Evolutionary conservation across 2,113 vertebrate genomes (phyloP).

Genomic region (Leptobrachium ailaonicum): DNA sequence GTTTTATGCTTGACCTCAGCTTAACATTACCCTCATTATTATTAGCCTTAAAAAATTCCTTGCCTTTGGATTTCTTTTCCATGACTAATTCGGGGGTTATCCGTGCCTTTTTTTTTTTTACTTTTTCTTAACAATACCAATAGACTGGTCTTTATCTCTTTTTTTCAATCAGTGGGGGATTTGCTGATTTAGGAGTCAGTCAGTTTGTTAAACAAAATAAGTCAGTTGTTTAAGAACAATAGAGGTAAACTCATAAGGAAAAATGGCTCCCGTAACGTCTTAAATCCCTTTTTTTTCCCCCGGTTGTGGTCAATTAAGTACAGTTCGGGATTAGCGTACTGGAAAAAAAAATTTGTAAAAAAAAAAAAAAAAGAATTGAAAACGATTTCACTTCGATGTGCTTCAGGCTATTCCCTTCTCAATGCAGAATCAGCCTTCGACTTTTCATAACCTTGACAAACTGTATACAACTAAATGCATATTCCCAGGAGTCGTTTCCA

Average conservation of each 20-base stretch:
- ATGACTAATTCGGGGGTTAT: too few species aligned
- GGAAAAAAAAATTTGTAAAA: not conserved
- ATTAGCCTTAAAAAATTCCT: too few species aligned
- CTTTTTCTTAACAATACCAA: too few species aligned
- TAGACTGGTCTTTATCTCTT: not conserved
- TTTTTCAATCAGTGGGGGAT: conserved; percentile 22
- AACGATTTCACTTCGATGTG: not conserved
- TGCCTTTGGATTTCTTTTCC: too few species aligned
- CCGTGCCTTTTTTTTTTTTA: too few species aligned
- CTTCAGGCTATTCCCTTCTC: too few species aligned
- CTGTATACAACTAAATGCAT: not conserved
- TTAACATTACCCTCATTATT: too few species aligned
- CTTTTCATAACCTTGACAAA: not conserved
- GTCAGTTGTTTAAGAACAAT: conserved; percentile 18
- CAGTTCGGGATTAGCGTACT: conserved; percentile 20
- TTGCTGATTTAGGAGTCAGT: conserved; percentile 31
- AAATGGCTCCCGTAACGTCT: conserved; percentile 31
- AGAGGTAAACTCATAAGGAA: conserved; percentile 24
- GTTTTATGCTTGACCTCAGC: too few species aligned
- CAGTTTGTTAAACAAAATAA: conserved; percentile 29
- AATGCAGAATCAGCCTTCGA: not conserved
- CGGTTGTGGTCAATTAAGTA: conserved; percentile 25
- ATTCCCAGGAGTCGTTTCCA: not conserved
- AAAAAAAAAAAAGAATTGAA: too few species aligned
- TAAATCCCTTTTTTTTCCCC: conserved; percentile 12